Evolutionary conservation across 2,888 invertebrate species (phyloP), one percentile per base, ranked within the genome.

Genomic region (Nemotelus pantherinus): DNA sequence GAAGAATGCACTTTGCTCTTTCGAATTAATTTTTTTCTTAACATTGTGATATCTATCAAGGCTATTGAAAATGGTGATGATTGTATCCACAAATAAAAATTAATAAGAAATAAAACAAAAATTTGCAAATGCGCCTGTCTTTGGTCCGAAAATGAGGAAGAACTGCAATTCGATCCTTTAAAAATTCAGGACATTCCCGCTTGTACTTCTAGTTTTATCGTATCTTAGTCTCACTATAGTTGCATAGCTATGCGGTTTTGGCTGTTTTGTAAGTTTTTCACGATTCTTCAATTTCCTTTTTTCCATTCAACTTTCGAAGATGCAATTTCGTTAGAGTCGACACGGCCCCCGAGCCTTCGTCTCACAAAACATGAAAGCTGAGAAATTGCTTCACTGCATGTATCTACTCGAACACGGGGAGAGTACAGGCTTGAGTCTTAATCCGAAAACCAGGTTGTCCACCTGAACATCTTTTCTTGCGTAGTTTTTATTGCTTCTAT

Each of bases 401-500:
- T 71, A 41, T 41, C 60, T 74, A 63, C 74, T 10, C 39, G 7
- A 3, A 48, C 50, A 48, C n/a, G 39, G 63, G 10, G 50, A 25
- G 25, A 25, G 25, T 25, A 25, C 25, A 60, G 50, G 48, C 41
- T 10, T 25, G 25, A 25, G 25, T 41, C n/a, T 60, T 48, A 63
- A 63, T 74, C 60, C 74, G 5, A 48, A 45, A 47, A 60, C 25
- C 74, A 60, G 60, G 74, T 60, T 74, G 74, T 74, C 74, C 74
- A 74, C 74, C 74, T 74, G 74, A 74, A 74, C 50, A 60, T 72
- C 72, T 57, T 72, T 57, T 44, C 58, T 39, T 6, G 72, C 10
- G 72, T 72, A 60, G 60, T 58, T 74, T 74, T 74, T 74, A 48
- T 60, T 60, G 47, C 58, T 72, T 47, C 71, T 44, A 71, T 53